Conservation (phyloP, 2,113 vertebrate species). For the Heloderma charlesbogerti region DNA sequence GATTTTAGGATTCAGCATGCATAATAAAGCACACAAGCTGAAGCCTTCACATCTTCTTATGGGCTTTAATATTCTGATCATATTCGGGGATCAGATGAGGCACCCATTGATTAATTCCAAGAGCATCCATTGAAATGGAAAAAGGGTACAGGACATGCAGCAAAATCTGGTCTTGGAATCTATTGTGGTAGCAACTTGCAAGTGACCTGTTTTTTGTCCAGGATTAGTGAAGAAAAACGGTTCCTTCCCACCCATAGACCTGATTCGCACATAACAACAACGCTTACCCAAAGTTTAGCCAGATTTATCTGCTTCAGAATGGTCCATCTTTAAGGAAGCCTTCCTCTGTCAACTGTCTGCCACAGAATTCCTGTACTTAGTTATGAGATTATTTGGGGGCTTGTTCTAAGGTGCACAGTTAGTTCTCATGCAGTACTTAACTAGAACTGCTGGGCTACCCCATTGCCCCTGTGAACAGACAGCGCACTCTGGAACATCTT, state of each 20-base stretch:
- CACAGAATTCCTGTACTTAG: background rate
- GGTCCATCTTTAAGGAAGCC: background rate
- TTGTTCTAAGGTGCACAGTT: background rate
- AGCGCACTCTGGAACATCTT: background rate
- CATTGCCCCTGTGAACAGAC: background rate
- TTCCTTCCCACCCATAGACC: background rate
- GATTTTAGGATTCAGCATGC: conserved; percentile 49
- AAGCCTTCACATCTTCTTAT: conserved; percentile 20
- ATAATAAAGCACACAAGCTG: conserved; percentile 41
- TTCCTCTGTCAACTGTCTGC: background rate
- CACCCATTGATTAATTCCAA: background rate
- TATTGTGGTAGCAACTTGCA: background rate
- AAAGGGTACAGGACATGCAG: background rate
- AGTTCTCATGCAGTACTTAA: background rate
- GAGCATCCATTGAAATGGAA: background rate
- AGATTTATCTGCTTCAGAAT: background rate
- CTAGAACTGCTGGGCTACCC: background rate
- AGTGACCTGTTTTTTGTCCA: background rate
- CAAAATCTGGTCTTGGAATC: background rate
- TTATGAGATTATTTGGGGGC: background rate
- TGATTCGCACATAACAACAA: no score
- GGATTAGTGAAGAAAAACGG: background rate
- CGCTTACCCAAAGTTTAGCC: background rate
- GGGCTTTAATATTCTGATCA: conserved; percentile 54
- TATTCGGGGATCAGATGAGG: conserved; percentile 31